phyloP scores from a whole-genome alignment of 2,888 invertebrate genomes.

The Dastarcus helophoroides region DNA sequence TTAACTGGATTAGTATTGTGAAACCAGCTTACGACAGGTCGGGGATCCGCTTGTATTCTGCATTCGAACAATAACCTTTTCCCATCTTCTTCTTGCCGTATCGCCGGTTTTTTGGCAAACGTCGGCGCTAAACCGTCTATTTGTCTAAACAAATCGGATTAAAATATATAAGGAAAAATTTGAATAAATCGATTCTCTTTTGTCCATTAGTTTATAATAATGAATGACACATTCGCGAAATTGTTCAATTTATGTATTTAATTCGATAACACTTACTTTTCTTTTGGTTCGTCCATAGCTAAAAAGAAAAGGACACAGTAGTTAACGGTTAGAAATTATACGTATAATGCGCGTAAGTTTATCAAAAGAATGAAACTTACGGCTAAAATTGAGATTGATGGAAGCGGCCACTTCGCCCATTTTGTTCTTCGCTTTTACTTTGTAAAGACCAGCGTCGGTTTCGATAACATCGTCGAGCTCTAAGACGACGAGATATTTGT shows the following conservation, averaged over 20 bases:
- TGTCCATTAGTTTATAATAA: background rate
- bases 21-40: constrained; percentile 81
- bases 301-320: constrained; percentile 37
- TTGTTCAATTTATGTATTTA: background rate
- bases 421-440: constrained; percentile 93
- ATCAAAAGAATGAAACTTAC: constrained; percentile 52
- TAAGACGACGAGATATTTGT: constrained; percentile 83
- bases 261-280: constrained; percentile 65
- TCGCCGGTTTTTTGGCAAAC: constrained; percentile 94
- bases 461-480: constrained; percentile 93
- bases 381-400: constrained; percentile 94
- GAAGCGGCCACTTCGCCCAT: constrained; percentile 96
- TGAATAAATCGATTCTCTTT: background rate
- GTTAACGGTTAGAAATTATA: constrained; percentile 3
- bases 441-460: constrained; percentile 91
- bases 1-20: constrained; percentile 75
- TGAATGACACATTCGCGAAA: background rate
- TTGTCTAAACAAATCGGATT: constrained; percentile 55
- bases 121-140: constrained; percentile 96
- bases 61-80: constrained; percentile 89
- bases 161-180: constrained; percentile 6
- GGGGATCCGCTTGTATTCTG: constrained; percentile 86
- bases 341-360: background rate
- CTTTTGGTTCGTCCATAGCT: constrained; percentile 93
- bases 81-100: constrained; percentile 94